Percentiles rank a stretch among this genome's conserved stretches.
phyloP scores from a whole-genome alignment of 2,113 vertebrate genomes.

The Tor tambroides region DNA sequence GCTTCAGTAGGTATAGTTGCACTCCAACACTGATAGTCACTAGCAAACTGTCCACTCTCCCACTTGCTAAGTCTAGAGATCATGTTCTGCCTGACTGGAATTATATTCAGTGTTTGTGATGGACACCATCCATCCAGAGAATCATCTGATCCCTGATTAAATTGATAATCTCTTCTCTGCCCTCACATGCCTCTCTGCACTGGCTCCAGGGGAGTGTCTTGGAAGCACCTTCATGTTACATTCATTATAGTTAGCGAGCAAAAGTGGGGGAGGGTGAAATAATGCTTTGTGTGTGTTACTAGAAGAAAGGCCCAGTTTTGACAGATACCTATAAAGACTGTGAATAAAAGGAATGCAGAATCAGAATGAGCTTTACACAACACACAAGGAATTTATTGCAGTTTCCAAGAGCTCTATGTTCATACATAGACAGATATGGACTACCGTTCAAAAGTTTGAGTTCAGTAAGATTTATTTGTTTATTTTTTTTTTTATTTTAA shows the following conservation, averaged over 20 bases:
- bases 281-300: not conserved
- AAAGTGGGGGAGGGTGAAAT: not conserved
- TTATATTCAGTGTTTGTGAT: constrained; percentile 12
- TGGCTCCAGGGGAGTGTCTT: not conserved
- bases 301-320: not conserved
- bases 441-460: no score
- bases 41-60: not conserved
- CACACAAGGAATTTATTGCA: no score
- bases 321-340: not conserved
- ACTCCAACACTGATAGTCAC: not conserved
- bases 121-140: constrained; percentile 10
- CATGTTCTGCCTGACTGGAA: not conserved
- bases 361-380: not conserved
- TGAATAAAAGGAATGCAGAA: not conserved
- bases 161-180: constrained; percentile 30
- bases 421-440: no score
- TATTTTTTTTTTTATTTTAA: no score
- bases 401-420: no score
- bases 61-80: not conserved
- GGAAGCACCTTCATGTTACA: constrained; percentile 11
- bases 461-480: no score
- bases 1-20: not conserved
- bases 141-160: constrained; percentile 12
- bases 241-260: not conserved
- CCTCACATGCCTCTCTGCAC: constrained; percentile 18